Evolutionary conservation across 2,797 vertebrate genomes (phyloP).

Genomic region (Ambastaia sidthimunki): DNA sequence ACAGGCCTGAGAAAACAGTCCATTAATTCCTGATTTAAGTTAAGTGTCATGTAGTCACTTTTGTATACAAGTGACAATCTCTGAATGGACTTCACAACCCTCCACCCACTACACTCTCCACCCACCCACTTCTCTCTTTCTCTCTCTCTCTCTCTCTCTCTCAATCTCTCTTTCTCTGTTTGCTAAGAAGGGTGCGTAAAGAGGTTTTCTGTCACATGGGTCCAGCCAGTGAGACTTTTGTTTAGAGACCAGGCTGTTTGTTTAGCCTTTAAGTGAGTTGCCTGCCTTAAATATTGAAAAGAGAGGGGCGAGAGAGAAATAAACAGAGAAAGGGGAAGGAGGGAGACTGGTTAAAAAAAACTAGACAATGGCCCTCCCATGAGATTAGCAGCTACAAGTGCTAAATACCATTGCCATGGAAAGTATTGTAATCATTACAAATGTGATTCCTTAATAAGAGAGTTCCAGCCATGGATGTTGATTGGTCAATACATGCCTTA

Average conservation of each 20-base stretch:
- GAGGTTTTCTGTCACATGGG: constrained; percentile 74
- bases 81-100: constrained; percentile 75
- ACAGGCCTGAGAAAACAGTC: constrained; percentile 77
- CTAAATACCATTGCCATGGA: too few relatives aligned
- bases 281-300: constrained; percentile 66
- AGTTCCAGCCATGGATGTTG: too few relatives aligned
- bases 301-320: constrained; percentile 41
- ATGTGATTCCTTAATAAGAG: too few relatives aligned
- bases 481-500: too few relatives aligned
- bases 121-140: neutral
- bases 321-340: neutral
- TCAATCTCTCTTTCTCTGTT: constrained; percentile 19
- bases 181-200: constrained; percentile 53
- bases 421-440: too few relatives aligned
- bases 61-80: constrained; percentile 78
- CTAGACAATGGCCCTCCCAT: constrained; percentile 1
- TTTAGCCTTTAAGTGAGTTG: constrained; percentile 72
- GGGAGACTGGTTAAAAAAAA: neutral
- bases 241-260: constrained; percentile 75
- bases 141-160: neutral
- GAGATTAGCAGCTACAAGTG: constrained; percentile 14
- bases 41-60: constrained; percentile 75
- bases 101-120: constrained; percentile 65
- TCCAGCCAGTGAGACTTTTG: constrained; percentile 74
- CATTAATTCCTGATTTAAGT: constrained; percentile 83